A percentile compares a stretch with the other conserved stretches of the same genome.
phyloP scores from a whole-genome alignment of 2,888 invertebrate genomes.

The Chaetogeoica ovagalla region DNA sequence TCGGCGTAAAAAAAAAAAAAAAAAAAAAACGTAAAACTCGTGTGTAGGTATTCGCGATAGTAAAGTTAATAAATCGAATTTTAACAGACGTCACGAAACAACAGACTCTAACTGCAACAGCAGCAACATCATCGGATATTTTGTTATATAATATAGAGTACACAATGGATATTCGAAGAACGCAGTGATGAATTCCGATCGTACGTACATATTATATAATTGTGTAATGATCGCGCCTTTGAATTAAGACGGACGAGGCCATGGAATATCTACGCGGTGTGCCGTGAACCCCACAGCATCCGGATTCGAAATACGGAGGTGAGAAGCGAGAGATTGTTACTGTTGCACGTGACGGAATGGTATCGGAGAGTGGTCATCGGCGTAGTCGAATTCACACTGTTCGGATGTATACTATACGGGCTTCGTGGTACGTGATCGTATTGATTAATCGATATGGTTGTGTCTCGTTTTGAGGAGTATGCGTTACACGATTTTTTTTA shows the following conservation, averaged over 20 bases:
- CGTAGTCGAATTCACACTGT: conserved; percentile 37
- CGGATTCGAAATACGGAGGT: conserved; percentile 25
- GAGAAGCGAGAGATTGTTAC: neutral
- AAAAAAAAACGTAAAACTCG: neutral
- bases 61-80: neutral
- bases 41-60: neutral
- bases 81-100: conserved; percentile 1
- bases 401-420: conserved; percentile 5
- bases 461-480: neutral
- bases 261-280: conserved; percentile 9
- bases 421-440: conserved; percentile 31
- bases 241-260: conserved; percentile 21
- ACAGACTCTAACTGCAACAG: too few species aligned
- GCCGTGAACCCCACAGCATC: conserved; percentile 24
- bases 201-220: neutral
- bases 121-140: too few species aligned
- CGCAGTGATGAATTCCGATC: neutral
- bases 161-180: conserved; percentile 24
- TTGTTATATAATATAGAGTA: neutral
- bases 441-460: conserved; percentile 40
- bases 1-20: too few species aligned
- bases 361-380: conserved; percentile 21
- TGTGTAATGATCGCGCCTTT: conserved; percentile 1
- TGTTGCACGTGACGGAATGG: conserved; percentile 40
- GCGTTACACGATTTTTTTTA: neutral